These are phyloP conservation scores for Melangyna quadrimaculata DNA, from an alignment of 2,888 invertebrate species.

Conservation along the genomic window DNA sequence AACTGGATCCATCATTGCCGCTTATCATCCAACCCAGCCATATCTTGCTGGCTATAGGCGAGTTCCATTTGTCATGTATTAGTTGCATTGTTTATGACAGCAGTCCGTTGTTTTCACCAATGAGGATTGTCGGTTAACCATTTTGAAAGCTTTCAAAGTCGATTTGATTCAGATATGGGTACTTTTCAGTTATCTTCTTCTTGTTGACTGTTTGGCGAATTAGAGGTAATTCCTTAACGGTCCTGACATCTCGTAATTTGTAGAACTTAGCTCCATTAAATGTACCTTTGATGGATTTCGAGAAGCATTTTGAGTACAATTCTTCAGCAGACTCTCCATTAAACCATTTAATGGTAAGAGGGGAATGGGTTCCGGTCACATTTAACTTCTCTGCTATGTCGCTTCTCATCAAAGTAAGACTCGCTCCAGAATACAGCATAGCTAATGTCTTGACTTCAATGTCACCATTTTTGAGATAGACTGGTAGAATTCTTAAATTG, in stretches of 20 bases:
- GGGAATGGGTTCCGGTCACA: too few species aligned
- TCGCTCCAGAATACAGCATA: neutral
- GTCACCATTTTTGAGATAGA: too few species aligned
- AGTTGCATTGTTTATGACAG: neutral
- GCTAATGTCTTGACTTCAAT: too few species aligned
- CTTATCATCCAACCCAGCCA: too few species aligned
- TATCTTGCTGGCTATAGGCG: neutral
- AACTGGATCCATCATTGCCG: too few species aligned
- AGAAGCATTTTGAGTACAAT: neutral
- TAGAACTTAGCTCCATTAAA: too few species aligned
- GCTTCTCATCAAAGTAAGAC: neutral
- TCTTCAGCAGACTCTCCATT: neutral
- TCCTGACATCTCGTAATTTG: too few species aligned
- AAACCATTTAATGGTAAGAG: neutral
- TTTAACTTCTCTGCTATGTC: neutral
- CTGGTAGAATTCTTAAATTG: too few species aligned
- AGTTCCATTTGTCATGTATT: neutral
- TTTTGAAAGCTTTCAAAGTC: neutral
- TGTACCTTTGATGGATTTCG: neutral
- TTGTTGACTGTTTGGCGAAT: neutral
- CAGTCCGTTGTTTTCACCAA: neutral
- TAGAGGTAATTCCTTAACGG: neutral
- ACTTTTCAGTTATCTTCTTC: neutral
- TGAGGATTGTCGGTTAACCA: neutral
- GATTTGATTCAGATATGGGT: neutral